Conservation (phyloP, 1,140 invertebrate species). For the Mylabris phalerata region DNA sequence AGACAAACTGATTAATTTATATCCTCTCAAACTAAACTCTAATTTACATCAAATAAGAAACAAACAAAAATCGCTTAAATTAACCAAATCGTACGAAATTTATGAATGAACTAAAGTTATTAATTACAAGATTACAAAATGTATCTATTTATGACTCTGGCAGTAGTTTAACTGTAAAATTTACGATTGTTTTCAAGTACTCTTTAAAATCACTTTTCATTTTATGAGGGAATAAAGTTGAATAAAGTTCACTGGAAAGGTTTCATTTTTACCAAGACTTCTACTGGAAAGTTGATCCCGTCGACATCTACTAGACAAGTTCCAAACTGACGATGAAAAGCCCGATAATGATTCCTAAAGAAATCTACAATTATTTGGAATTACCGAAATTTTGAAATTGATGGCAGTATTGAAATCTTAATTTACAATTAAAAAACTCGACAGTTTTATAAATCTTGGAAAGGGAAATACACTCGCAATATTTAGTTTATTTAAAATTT, state of each 20-base stretch:
- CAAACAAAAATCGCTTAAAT: background rate
- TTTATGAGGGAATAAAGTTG: slow-evolving; percentile 23
- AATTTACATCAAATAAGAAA: background rate
- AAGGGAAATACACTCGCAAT: too few relatives aligned
- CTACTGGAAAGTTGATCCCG: too few relatives aligned
- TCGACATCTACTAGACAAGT: too few relatives aligned
- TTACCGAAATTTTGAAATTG: too few relatives aligned
- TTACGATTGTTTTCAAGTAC: slow-evolving; percentile 14
- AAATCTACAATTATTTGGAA: too few relatives aligned
- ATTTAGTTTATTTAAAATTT: too few relatives aligned
- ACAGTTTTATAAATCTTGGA: too few relatives aligned
- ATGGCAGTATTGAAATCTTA: too few relatives aligned
- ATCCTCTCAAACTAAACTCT: background rate
- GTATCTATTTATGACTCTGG: background rate
- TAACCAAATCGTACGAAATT: background rate
- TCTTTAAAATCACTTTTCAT: slow-evolving; percentile 25
- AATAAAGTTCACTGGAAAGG: slow-evolving; percentile 9
- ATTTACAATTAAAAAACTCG: too few relatives aligned
- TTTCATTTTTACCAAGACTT: too few relatives aligned
- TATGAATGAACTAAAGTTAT: background rate
- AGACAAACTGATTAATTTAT: background rate
- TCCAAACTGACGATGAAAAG: too few relatives aligned
- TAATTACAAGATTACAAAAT: background rate
- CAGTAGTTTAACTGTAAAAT: background rate
- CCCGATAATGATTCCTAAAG: too few relatives aligned